phyloP scores from a whole-genome alignment of 1,140 invertebrate genomes.

The Drosophila pachea region DNA sequence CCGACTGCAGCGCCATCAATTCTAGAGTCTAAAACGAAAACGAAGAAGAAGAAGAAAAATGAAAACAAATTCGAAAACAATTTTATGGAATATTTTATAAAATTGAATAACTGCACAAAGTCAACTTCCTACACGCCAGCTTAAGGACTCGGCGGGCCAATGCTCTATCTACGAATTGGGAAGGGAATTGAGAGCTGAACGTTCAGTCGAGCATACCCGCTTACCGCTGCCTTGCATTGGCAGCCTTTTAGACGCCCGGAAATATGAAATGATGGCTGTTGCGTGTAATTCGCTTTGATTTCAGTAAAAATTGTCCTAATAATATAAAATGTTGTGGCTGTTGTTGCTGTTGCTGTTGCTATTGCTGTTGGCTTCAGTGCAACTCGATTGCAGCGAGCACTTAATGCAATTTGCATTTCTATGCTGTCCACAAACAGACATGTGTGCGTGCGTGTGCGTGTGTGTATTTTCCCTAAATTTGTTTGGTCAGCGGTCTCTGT shows the following conservation, averaged over 20 bases:
- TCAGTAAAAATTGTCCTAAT: constrained; percentile 11
- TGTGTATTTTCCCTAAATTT: neutral
- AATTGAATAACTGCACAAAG: too few species aligned
- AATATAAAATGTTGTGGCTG: constrained; percentile 1
- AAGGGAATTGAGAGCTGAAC: too few species aligned
- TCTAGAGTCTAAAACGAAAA: too few species aligned
- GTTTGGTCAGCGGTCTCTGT: constrained; percentile 2
- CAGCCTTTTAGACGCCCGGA: constrained; percentile 1
- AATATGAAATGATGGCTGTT: constrained; percentile 12
- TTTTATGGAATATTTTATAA: too few species aligned
- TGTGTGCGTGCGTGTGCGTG: constrained; percentile 8
- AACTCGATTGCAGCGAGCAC: constrained; percentile 38
- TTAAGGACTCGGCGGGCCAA: too few species aligned
- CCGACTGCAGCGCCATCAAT: too few species aligned
- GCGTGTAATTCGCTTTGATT: constrained; percentile 6
- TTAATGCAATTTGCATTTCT: constrained; percentile 69
- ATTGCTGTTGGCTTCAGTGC: constrained; percentile 12
- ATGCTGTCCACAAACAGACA: constrained; percentile 29
- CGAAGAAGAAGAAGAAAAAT: too few species aligned
- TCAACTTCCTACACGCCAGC: too few species aligned
- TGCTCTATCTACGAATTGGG: too few species aligned
- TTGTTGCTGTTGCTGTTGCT: neutral
- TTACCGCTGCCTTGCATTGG: neutral
- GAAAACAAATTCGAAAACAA: too few species aligned
- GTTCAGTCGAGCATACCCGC: too few species aligned